Evolutionary conservation across 2,888 invertebrate species (phyloP), one percentile per base, ranked within the genome.

Genomic region (Acrobeloides nanus): DNA sequence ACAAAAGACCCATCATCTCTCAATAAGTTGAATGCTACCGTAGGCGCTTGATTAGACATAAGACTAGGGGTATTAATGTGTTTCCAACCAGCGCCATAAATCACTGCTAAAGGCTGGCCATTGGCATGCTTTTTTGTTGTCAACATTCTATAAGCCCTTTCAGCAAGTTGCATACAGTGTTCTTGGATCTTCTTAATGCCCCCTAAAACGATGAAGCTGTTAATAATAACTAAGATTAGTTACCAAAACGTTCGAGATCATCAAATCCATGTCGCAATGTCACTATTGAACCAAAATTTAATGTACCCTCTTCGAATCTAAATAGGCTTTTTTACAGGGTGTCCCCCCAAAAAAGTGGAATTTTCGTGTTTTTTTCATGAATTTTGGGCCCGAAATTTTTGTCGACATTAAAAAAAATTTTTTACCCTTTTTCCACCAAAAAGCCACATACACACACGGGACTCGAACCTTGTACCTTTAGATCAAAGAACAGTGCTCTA

Each of bases 261-360:
- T 85, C 83, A 73, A 92, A 85, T 41, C 90, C 89, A 76, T 87
- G 84, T 56, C 83, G 81, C 4, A 95, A 74, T 1, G 86, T 81
- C 38, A 85, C 76, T 53, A 95, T 87, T 20, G 86, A 84, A 35
- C 92, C 77, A 75, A 86, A 95, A 15, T 89, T 80, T 15, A 87
- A 65, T 0, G 93, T 90, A 3, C 95, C 95, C 79, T 93, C 92
- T 80, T 95, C 93, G 77, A 89, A 89, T 35, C 59, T 59, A 29
- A n/a, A n/a, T n/a, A n/a, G n/a, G n/a, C n/a, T n/a, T n/a, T n/a
- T n/a, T n/a, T n/a, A n/a, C n/a, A n/a, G n/a, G n/a, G n/a, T n/a
- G 85, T n/a, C n/a, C n/a, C n/a, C n/a, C n/a, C n/a, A n/a, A n/a
- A n/a, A n/a, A n/a, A n/a, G n/a, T n/a, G n/a, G n/a, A n/a, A n/a